Conservation (phyloP, 2,113 vertebrate genomes). For the Anser cygnoides region DNA sequence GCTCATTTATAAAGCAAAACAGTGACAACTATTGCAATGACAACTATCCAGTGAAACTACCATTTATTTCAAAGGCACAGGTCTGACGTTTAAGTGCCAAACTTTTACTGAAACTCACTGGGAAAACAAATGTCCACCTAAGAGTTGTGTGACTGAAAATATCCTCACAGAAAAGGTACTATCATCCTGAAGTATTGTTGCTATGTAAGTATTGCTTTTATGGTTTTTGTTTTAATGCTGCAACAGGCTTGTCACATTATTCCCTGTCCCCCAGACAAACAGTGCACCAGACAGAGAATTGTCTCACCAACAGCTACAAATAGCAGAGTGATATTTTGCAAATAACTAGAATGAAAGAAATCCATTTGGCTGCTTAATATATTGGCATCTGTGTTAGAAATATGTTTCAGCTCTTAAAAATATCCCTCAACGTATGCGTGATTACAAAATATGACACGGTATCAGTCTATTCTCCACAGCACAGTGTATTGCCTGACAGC, state of each 20-base stretch:
- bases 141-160: background rate
- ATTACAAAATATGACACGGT: background rate
- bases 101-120: background rate
- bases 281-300: background rate
- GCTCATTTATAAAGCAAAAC: background rate
- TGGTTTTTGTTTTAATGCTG: slow-evolving; percentile 9
- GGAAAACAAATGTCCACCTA: background rate
- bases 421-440: background rate
- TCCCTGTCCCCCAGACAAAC: background rate
- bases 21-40: background rate
- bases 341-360: slow-evolving; percentile 11
- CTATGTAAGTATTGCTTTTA: background rate
- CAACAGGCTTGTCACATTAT: background rate
- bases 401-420: background rate
- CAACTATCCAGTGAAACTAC: background rate
- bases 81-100: background rate
- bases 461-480: background rate
- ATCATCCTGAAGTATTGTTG: background rate
- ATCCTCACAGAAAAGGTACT: background rate
- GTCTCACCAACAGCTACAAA: background rate
- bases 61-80: background rate
- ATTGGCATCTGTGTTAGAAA: background rate
- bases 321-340: background rate
- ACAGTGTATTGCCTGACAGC: background rate
- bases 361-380: background rate